Base-by-base conservation (phyloP, 1,140 invertebrate genomes). In the Zaprionus ornatus region DNA sequence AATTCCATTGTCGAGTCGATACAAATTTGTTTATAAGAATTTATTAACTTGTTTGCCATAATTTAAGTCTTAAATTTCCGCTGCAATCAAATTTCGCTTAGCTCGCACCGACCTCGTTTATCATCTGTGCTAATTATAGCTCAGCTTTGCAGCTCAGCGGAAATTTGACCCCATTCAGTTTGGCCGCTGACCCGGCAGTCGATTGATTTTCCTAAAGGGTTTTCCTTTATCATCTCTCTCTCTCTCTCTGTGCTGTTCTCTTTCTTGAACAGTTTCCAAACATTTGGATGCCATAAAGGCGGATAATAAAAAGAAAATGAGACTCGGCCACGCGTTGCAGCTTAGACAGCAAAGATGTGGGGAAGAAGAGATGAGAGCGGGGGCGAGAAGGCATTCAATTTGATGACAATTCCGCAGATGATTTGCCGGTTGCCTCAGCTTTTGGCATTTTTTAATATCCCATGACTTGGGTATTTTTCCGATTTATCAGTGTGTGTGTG, bases 351-450 rank as follows among this genome's bases (percentile, higher is more conserved):
- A 32, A 9, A 32, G 29, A 32, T 32, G 25, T 59, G 71, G 42
- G 15, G 57, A 42, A 42, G 56, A 57, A 25, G 62, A n/a, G n/a
- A n/a, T n/a, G 50, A 52, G 56, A 48, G 64, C 55, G 40, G 61
- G 48, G 17, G 63, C 60, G 60, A 48, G 57, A 60, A 74, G 72
- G 77, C 80, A 81, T 88, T 88, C 85, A 88, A 88, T 88, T 88
- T 88, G 80, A 88, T 88, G 84, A 88, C 84, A 88, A 88, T 88
- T 88, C 85, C 85, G 85, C 57, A 84, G 84, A 88, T 88, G 85
- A 88, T 90, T 84, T 90, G 84, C 79, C 74, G 85, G 85, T 84
- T 79, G 80, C 74, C 81, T 83, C 83, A 74, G 84, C 80, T 67
- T 88, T 90, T 79, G 84, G 85, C 74, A 88, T 88, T 88, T 87